Evolutionary conservation across 2,113 vertebrate species (phyloP), one percentile per base, ranked within the genome.

Genomic region (Lamprologus callipterus): DNA sequence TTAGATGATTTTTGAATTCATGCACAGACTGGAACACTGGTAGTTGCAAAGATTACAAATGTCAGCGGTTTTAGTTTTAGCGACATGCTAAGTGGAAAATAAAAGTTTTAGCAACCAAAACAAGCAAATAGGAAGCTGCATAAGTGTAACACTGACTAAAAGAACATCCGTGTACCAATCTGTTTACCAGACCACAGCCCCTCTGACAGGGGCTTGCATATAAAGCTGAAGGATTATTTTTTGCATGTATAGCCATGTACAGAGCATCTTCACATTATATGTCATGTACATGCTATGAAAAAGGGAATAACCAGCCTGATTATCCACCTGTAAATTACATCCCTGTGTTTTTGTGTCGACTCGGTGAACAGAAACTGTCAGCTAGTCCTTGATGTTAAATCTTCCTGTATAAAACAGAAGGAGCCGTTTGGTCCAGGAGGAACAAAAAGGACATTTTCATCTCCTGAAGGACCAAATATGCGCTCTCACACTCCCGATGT

Each of bases 191-290:
- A 80, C 31, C 28, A 42, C 13, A 19, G 33, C 31, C 26, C 23
- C 5, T 57, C 23, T n/a, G 17, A 78, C 8, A 6, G 68, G 54
- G 7, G 4, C 47, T 68, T 68, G 9, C 42, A 3, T 26, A 7
- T 58, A 54, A 80, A 51, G 31, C 55, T 55, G 42, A 79, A 63
- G 57, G 57, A 28, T 58, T 35, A 8, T 73, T 28, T 63, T 86
- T n/a, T 83, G 90, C 91, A 91, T 94, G 89, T 82, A 35, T 51
- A 85, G 19, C 10, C 82, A 58, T 23, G 42, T 86, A 79, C 17
- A 5, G 78, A 79, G 28, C 91, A 80, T 85, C 54, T n/a, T 79
- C 31, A 40, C 58, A 28, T 45, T 55, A 16, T 10, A 5, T n/a
- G 19, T 78, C 58, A 53, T 42, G 54, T 21, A 28, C 70, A 63